phyloP scores from a whole-genome alignment of 2,888 invertebrate genomes.

The Drosophila paramelanica region DNA sequence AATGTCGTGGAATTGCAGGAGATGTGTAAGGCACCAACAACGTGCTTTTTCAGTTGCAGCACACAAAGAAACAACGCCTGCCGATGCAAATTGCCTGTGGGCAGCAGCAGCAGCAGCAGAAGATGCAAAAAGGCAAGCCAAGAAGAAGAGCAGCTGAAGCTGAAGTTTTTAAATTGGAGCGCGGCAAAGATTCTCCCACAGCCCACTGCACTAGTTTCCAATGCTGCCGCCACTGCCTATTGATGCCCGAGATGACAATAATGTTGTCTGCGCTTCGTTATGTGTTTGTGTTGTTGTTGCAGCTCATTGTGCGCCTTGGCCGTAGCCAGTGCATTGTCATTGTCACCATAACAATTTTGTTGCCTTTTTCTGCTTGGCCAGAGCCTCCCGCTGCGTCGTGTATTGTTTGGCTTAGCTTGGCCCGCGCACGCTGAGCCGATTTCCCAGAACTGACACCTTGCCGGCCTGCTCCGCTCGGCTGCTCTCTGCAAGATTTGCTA shows the following conservation, averaged over 20 bases:
- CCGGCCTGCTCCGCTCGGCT: slow-evolving; percentile 14
- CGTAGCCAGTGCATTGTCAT: slow-evolving; percentile 53
- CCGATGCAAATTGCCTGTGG: slow-evolving; percentile 53
- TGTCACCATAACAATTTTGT: slow-evolving; percentile 76
- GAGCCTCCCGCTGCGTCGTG: slow-evolving; percentile 49
- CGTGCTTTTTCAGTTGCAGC: slow-evolving; percentile 22
- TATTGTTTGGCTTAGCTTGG: slow-evolving; percentile 36
- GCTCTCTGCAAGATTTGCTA: slow-evolving; percentile 62
- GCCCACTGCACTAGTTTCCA: slow-evolving; percentile 49
- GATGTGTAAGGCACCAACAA: slow-evolving; percentile 24
- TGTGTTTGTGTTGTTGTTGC: slow-evolving; percentile 29
- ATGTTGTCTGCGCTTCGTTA: slow-evolving; percentile 57
- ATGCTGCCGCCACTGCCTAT: slow-evolving; percentile 30
- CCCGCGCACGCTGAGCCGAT: slow-evolving; percentile 64
- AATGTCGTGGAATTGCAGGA: slow-evolving; percentile 31
- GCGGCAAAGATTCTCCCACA: slow-evolving; percentile 46
- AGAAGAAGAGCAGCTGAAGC: slow-evolving; percentile 2
- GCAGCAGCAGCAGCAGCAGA: slow-evolving; percentile 29
- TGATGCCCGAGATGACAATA: slow-evolving; percentile 52
- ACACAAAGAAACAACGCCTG: slow-evolving; percentile 15
- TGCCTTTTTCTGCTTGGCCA: slow-evolving; percentile 56
- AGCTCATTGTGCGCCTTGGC: slow-evolving; percentile 28
- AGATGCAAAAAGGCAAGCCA: neutral
- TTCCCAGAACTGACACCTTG: slow-evolving; percentile 79
- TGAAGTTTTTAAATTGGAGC: slow-evolving; percentile 38